Percentiles rank a stretch among this genome's conserved stretches.
Evolutionary conservation across 2,113 vertebrate genomes (phyloP).

Genomic region (Nothocercus julius): DNA sequence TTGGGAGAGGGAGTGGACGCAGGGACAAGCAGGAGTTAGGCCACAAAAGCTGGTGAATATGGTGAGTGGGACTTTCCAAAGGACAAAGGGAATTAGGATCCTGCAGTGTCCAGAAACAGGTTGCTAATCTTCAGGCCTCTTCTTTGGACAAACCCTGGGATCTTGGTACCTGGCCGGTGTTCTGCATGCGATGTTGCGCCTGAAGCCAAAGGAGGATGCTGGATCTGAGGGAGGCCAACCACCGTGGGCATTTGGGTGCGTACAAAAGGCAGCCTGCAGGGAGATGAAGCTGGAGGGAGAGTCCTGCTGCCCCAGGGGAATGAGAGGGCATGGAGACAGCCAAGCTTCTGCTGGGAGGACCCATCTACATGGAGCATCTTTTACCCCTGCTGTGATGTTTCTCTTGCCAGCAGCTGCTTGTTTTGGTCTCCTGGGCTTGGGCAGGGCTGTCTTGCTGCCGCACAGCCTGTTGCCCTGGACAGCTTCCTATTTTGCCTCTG

Average conservation of each 20-base stretch:
- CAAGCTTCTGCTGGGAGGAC: no score
- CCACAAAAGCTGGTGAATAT: neutral
- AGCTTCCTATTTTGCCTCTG: neutral
- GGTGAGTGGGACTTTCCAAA: neutral
- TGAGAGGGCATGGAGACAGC: no score
- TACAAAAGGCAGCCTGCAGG: neutral
- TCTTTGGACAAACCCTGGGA: neutral
- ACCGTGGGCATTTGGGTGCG: no score
- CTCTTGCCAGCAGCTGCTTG: neutral
- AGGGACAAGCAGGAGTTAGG: neutral
- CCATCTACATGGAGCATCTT: no score
- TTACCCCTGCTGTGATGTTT: no score
- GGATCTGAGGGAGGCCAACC: neutral
- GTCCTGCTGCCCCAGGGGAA: neutral
- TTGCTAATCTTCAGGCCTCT: neutral
- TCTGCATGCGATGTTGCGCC: neutral
- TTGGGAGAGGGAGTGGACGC: neutral
- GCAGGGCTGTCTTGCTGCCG: neutral
- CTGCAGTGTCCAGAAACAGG: neutral
- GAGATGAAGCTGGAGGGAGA: neutral
- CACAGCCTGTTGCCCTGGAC: neutral
- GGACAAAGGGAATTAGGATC: neutral
- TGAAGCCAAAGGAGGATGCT: neutral
- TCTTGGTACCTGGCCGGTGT: neutral
- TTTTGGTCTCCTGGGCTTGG: neutral